Evolutionary conservation across 2,888 invertebrate species (phyloP), one percentile per base, ranked within the genome.

Genomic region (Aspidiotus rigidus): DNA sequence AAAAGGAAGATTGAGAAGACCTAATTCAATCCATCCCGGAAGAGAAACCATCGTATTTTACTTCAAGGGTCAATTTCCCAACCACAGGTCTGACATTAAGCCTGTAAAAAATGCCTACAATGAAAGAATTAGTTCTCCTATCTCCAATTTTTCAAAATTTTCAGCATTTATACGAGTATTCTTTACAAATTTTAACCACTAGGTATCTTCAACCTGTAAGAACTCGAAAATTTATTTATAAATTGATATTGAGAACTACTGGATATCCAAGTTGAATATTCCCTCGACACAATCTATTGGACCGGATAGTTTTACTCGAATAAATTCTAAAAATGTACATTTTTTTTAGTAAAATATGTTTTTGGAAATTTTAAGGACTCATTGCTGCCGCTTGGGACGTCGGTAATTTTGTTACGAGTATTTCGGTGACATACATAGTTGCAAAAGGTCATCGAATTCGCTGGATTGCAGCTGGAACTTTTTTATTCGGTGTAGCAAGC

Each of bases 301-400:
- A n/a, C n/a, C n/a, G n/a, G n/a, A n/a, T 49, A 2, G 10, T 13
- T n/a, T 49, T n/a, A 41, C 42, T 61, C 2, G 42, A 61, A n/a
- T n/a, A 11, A 61, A 40, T 39, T 56, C 56, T 16, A 56, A 10
- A 41, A 16, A 9, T 15, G 15, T 8, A 41, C 11, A n/a, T n/a
- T 64, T 10, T 41, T 11, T 55, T 16, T 9, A 2, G 15, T n/a
- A 17, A 39, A 17, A 41, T 11, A 13, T 57, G 11, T 41, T 42
- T 13, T 39, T 62, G 28, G 53, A 7, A 11, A 15, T 16, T 15
- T 42, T n/a, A 74, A 86, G 86, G 86, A 54, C 79, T 86, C 42
- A 83, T 86, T 69, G 78, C 86, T 53, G 84, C 85, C 69, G 85
- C 85, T 41, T 86, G 86, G 79, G 86, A 87, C 78, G 81, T 86